phyloP scores from a whole-genome alignment of 2,888 invertebrate genomes.

The Omphaloscelis lunosa region DNA sequence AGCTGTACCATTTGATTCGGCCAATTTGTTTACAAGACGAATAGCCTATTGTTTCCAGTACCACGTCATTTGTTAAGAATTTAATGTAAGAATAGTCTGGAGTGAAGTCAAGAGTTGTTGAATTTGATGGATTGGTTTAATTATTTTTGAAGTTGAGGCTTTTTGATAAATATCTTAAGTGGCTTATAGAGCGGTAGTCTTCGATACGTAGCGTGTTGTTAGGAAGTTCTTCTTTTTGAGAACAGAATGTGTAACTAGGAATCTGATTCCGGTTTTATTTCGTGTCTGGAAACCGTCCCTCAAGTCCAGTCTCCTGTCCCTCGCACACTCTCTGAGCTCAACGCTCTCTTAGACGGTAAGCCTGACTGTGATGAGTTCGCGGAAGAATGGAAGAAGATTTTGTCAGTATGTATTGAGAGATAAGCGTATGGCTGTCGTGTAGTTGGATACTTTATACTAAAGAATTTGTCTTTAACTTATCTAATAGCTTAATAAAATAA shows the following conservation, averaged over 20 bases:
- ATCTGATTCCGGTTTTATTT: background rate
- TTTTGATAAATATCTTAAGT: slow-evolving; percentile 4
- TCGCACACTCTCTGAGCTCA: too few relatives aligned
- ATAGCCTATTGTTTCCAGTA: slow-evolving; percentile 56
- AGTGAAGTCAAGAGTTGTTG: slow-evolving; percentile 27
- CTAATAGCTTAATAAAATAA: too few relatives aligned
- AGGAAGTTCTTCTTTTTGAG: background rate
- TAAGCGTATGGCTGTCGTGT: too few relatives aligned
- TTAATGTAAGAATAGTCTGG: slow-evolving; percentile 45
- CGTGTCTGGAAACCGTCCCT: too few relatives aligned
- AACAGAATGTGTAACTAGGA: background rate
- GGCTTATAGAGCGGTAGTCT: background rate
- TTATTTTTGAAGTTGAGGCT: slow-evolving; percentile 18
- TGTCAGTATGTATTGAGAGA: too few relatives aligned
- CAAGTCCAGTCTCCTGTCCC: too few relatives aligned
- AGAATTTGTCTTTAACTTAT: too few relatives aligned
- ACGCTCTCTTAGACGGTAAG: too few relatives aligned
- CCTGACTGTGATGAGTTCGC: too few relatives aligned
- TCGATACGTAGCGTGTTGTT: background rate
- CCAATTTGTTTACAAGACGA: slow-evolving; percentile 68
- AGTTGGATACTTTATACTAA: too few relatives aligned
- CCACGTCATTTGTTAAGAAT: slow-evolving; percentile 57
- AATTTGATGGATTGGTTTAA: slow-evolving; percentile 42
- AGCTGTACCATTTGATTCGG: slow-evolving; percentile 56
- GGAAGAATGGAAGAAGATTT: too few relatives aligned